Evolutionary conservation across 2,113 vertebrate species (phyloP), one percentile per base, ranked within the genome.

Genomic region (Otis tarda): DNA sequence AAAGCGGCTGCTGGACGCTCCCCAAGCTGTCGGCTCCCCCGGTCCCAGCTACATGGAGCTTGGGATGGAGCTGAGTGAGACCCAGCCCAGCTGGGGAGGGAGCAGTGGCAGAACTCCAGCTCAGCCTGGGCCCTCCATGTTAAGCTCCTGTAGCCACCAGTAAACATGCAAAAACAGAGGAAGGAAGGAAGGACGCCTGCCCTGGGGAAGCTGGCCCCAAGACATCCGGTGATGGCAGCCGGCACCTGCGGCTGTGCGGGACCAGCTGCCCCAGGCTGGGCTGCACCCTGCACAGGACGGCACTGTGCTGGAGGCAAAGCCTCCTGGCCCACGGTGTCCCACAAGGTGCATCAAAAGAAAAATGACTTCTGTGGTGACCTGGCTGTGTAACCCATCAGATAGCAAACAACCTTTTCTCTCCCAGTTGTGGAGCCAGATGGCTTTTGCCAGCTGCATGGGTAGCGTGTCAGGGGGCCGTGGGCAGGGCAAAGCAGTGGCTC

Each of bases 241-340:
- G 1, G 28, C n/a, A 80, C 71, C 53, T 64, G 79, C 56, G 24
- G 77, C 53, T 6, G 1, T 4, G 6, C 4, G 4, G 69, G 20
- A 12, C 65, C 22, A 24, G 74, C 24, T 8, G 14, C 31, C 33
- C 41, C 21, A 22, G 67, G 49, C 47, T 60, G 55, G n/a, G 47
- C 45, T 0, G 0, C 14, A 14, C 27, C 23, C 67, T 3, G 1
- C n/a, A 17, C 45, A 43, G 43, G 13, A 20, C 4, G 7, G 22
- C 25, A 17, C 27, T 0, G 19, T 14, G 22, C 49, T 33, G n/a
- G 41, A 50, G 33, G 37, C 22, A 59, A 60, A 87, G 21, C 5
- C 30, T 63, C 24, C 73, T 2, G 5, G 14, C 79, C 49, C 43
- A 7, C 22, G 50, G 31, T 14, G 5, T 41, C 57, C 33, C 41